phyloP scores from a whole-genome alignment of 2,888 invertebrate species.

The Tupiocoris notatus region DNA sequence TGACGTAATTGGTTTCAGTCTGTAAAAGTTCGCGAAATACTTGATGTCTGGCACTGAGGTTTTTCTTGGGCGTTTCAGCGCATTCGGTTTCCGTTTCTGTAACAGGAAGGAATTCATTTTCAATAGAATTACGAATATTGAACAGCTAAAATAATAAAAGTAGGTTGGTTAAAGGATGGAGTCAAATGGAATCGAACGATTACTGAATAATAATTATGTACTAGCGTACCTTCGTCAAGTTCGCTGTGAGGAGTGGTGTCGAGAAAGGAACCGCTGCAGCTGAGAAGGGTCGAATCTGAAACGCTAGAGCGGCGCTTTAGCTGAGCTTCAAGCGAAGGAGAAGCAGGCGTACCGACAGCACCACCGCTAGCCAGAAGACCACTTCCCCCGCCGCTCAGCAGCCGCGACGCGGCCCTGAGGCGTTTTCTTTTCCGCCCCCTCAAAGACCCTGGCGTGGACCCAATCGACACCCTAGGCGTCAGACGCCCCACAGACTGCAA shows the following conservation, averaged over 20 bases:
- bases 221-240: slow-evolving; percentile 38
- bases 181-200: too few species aligned
- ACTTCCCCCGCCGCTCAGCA: slow-evolving; percentile 53
- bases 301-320: slow-evolving; percentile 80
- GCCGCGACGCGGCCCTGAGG: slow-evolving; percentile 53
- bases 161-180: too few species aligned
- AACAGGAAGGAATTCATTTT: neutral
- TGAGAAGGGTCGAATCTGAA: slow-evolving; percentile 79
- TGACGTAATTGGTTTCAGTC: slow-evolving; percentile 97
- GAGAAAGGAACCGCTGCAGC: slow-evolving; percentile 82
- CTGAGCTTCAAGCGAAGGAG: slow-evolving; percentile 47
- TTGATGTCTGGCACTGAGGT: slow-evolving; percentile 73
- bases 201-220: too few species aligned
- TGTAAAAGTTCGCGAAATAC: slow-evolving; percentile 89
- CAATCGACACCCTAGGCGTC: slow-evolving; percentile 43
- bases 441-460: slow-evolving; percentile 45
- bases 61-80: slow-evolving; percentile 55
- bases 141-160: too few species aligned
- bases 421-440: slow-evolving; percentile 74
- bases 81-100: slow-evolving; percentile 42
- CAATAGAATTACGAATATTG: slow-evolving; percentile 14
- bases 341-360: slow-evolving; percentile 4
- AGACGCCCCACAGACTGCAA: slow-evolving; percentile 43
- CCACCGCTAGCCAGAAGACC: slow-evolving; percentile 9
- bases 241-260: slow-evolving; percentile 69